phyloP scores from a whole-genome alignment of 2,113 vertebrate species.

The Hemiscyllium ocellatum region DNA sequence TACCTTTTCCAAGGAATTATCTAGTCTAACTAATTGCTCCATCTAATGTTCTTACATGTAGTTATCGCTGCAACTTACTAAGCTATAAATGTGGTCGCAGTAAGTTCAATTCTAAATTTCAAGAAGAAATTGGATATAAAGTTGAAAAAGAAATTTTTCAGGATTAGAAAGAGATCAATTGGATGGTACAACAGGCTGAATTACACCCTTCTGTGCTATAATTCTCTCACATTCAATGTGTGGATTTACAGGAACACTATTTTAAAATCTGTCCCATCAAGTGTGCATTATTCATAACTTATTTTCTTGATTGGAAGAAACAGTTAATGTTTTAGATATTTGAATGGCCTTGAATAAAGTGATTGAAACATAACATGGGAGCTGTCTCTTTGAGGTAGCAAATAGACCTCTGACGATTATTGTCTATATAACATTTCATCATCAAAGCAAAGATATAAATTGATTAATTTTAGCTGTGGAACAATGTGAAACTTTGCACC shows the following conservation, averaged over 20 bases:
- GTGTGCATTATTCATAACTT: background rate
- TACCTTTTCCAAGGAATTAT: background rate
- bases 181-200: background rate
- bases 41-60: background rate
- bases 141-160: background rate
- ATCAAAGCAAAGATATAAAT: background rate
- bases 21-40: background rate
- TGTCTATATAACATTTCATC: background rate
- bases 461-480: background rate
- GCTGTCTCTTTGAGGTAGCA: background rate
- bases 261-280: background rate
- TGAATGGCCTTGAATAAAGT: background rate
- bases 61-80: background rate
- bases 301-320: background rate
- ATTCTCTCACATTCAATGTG: too few relatives aligned
- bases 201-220: too few relatives aligned
- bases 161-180: too few relatives aligned
- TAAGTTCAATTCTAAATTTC: background rate
- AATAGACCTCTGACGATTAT: background rate
- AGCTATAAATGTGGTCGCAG: background rate
- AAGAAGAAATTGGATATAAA: background rate
- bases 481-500: background rate
- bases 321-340: background rate
- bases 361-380: background rate
- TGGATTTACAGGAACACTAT: background rate